Evolutionary conservation across 1,140 invertebrate species (phyloP).

Genomic region (Samia ricini): DNA sequence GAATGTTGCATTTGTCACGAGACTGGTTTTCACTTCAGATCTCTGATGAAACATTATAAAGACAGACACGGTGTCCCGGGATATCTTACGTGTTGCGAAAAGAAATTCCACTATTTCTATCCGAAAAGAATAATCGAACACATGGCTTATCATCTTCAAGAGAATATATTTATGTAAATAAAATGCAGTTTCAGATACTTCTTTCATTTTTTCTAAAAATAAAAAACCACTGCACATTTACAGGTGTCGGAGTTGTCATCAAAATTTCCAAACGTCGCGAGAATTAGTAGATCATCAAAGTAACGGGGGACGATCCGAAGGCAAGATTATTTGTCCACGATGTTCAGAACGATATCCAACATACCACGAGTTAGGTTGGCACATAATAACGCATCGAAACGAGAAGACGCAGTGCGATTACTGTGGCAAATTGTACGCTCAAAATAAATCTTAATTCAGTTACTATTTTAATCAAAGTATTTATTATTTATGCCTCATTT

Average conservation of each 20-base stretch:
- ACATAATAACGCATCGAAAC: conserved; percentile 52
- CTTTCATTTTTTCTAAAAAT: neutral
- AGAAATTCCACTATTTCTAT: conserved; percentile 71
- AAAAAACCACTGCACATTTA: neutral
- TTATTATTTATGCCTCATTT: neutral
- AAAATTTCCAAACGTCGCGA: conserved; percentile 65
- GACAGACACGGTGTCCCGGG: conserved; percentile 60
- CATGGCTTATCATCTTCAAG: conserved; percentile 69
- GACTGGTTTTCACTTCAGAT: conserved; percentile 57
- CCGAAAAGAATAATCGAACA: conserved; percentile 72
- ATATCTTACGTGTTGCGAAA: conserved; percentile 66
- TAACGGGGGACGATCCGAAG: conserved; percentile 62
- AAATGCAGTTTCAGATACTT: neutral
- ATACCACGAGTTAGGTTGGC: conserved; percentile 59
- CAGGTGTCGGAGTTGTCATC: conserved; percentile 65
- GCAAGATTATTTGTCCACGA: conserved; percentile 60
- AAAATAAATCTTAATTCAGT: neutral
- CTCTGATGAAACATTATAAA: conserved; percentile 65
- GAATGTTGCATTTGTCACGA: conserved; percentile 70
- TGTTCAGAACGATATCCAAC: conserved; percentile 63
- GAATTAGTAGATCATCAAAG: conserved; percentile 59
- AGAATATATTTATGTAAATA: conserved; percentile 69
- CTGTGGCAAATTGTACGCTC: conserved; percentile 61
- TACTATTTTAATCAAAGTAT: neutral
- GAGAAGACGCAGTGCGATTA: conserved; percentile 66